Evolutionary conservation across 2,113 vertebrate species (phyloP).

Genomic region (Cynocephalus volans): DNA sequence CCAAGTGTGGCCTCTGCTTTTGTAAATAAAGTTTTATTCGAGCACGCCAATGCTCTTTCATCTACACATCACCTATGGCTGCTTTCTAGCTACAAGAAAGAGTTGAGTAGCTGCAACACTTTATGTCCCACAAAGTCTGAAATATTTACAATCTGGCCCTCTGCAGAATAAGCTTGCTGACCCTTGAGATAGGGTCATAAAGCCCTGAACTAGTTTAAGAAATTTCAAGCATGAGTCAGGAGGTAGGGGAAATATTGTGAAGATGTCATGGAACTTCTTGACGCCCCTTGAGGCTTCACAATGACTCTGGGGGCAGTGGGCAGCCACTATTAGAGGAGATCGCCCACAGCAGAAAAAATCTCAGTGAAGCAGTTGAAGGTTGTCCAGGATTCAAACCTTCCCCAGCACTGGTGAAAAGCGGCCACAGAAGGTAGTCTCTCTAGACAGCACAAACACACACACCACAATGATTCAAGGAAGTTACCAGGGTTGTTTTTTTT

Average conservation of each 20-base stretch:
- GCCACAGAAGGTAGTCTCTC: no score
- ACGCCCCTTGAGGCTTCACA: background rate
- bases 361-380: no score
- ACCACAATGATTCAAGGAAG: no score
- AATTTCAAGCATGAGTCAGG: background rate
- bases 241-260: background rate
- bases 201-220: background rate
- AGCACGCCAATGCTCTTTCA: background rate
- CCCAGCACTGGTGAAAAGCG: no score
- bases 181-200: background rate
- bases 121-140: background rate
- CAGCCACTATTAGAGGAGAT: no score
- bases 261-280: background rate
- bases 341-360: no score
- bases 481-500: no score
- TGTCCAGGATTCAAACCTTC: no score
- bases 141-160: background rate
- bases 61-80: background rate
- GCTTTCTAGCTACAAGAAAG: background rate
- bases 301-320: background rate
- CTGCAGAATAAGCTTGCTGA: background rate
- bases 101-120: background rate
- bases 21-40: slow-evolving; percentile 24
- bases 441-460: no score
- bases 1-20: background rate